Conservation (phyloP, 2,888 invertebrate species). For the Nasonovia ribisnigri region DNA sequence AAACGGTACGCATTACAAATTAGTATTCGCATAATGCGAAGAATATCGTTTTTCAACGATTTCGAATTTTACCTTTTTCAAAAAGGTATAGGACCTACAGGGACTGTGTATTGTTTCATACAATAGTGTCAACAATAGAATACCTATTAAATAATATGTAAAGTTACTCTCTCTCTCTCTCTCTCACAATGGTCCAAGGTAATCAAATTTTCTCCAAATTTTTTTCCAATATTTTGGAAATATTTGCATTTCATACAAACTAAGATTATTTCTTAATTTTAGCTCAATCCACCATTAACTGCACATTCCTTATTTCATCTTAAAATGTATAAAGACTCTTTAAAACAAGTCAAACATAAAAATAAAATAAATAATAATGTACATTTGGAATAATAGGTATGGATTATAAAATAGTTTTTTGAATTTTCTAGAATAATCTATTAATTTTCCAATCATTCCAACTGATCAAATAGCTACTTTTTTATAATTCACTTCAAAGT, state of each 20-base stretch:
- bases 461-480: not conserved
- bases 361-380: not conserved
- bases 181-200: not conserved
- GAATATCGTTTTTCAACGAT: not conserved
- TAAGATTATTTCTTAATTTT: not conserved
- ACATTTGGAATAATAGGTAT: not conserved
- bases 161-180: not conserved
- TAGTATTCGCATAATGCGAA: not conserved
- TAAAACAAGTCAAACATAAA: not conserved
- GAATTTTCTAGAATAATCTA: not conserved
- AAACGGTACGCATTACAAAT: too few species aligned
- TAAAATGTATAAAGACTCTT: not conserved
- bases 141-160: not conserved
- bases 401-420: not conserved
- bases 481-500: not conserved
- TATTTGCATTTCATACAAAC: not conserved
- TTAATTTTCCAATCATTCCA: constrained; percentile 15
- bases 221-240: not conserved
- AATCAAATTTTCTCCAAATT: not conserved
- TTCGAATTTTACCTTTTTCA: too few species aligned
- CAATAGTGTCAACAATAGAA: not conserved
- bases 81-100: not conserved
- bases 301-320: not conserved
- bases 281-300: not conserved
- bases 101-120: not conserved